Percentiles rank a stretch among this genome's conserved stretches.
Conservation (phyloP, 2,888 invertebrate species). For the Hirtodrosophila duncani region DNA sequence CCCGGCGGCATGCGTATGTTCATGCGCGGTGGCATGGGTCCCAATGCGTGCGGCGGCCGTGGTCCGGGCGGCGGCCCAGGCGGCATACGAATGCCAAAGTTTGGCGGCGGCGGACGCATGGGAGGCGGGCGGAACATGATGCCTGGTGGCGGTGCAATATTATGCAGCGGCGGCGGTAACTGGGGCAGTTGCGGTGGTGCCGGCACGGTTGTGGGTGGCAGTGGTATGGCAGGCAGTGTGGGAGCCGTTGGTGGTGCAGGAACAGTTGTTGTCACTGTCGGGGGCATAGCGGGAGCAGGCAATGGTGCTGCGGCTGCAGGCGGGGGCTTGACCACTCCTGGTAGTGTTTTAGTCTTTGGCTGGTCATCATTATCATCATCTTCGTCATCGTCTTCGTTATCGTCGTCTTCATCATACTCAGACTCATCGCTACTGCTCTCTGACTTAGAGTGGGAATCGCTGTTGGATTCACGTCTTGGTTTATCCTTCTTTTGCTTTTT, state of each 20-base stretch:
- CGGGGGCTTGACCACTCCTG: constrained; percentile 3
- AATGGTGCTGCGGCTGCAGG: constrained; percentile 10
- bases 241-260: constrained; percentile 56
- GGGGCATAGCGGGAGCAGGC: constrained; percentile 36
- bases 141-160: constrained; percentile 76
- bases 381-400: constrained; percentile 32
- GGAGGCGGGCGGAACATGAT: constrained; percentile 82
- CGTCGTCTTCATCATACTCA: constrained; percentile 35
- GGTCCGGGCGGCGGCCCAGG: constrained; percentile 79
- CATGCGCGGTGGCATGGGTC: constrained; percentile 68
- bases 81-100: constrained; percentile 74
- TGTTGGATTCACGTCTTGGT: constrained; percentile 25
- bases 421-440: constrained; percentile 20
- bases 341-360: constrained; percentile 6
- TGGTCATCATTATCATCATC: constrained; percentile 37
- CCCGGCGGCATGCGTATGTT: constrained; percentile 78
- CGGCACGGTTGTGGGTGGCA: constrained; percentile 54
- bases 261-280: constrained; percentile 27
- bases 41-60: constrained; percentile 54
- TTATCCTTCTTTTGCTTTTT: constrained; percentile 19
- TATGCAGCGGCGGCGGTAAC: constrained; percentile 78
- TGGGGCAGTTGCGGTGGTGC: constrained; percentile 62
- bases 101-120: constrained; percentile 78
- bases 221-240: constrained; percentile 55
- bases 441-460: constrained; percentile 41